Base-by-base conservation (phyloP, 1,140 invertebrate species). In the Scaptodrosophila lebanonensis region DNA sequence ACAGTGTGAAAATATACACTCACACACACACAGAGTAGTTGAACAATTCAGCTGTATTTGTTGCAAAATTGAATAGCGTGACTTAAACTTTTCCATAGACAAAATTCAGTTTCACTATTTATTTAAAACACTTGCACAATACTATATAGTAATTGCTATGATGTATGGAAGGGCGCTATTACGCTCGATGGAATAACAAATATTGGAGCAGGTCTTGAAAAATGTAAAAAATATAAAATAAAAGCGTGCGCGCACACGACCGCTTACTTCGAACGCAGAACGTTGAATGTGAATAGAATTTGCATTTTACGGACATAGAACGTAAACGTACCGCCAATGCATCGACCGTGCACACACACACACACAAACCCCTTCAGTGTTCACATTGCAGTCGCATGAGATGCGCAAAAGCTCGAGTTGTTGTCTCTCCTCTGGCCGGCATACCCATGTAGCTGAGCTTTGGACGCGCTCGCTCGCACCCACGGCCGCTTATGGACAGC, bases 311-410 rank as follows among this genome's bases (percentile, higher is more conserved):
- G 39, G 7, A 3, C 18, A 20, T 17, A 8, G 39, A 36, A 54
- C 44, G n/a, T n/a, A n/a, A n/a, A n/a, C n/a, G n/a, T n/a, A n/a
- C 47, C 43, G 16, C 47, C 30, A 54, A 29, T 71, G 67, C 67
- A 61, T 11, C 49, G 12, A 58, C 50, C 53, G 40, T 39, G 20
- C 20, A 32, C 39, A 32, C 58, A 43, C 51, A 54, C 29, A 43
- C 44, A 42, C 38, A 29, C 45, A 42, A 54, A 33, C 9, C 40
- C 8, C 13, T 25, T 56, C 30, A 5, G 9, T 39, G 40, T 48
- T 61, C 63, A 66, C 63, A 66, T 66, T 64, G 53, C 49, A 44
- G 4, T 50, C 29, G 52, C 64, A 58, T 67, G 65, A 49, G 65
- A 48, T n/a, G n/a, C 35, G 59, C 27, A 22, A 45, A 53, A 66